Conservation (phyloP, 2,888 invertebrate species). For the Drosophila mimetica region DNA sequence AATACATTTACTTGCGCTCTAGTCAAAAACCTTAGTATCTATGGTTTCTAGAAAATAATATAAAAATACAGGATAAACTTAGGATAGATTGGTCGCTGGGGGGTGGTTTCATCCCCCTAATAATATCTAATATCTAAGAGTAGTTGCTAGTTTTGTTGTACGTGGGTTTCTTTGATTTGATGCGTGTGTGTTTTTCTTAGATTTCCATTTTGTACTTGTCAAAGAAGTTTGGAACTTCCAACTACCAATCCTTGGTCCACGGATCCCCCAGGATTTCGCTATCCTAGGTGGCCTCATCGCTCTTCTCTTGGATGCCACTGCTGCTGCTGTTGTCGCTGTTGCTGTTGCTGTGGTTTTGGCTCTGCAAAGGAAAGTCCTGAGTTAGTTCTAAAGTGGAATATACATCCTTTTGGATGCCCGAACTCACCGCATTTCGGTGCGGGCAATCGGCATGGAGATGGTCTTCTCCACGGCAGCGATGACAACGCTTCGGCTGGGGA, state of each 20-base stretch:
- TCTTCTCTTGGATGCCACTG: conserved; percentile 21
- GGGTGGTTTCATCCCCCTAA: neutral
- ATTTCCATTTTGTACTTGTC: conserved; percentile 42
- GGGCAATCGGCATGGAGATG: conserved; percentile 97
- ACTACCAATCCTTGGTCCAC: conserved; percentile 8
- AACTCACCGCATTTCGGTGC: conserved; percentile 68
- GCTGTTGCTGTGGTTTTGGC: conserved; percentile 56
- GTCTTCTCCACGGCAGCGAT: conserved; percentile 94
- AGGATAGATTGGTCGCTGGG: conserved; percentile 5
- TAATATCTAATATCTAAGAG: conserved; percentile 51
- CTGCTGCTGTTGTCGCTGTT: conserved; percentile 41
- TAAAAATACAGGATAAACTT: conserved; percentile 18
- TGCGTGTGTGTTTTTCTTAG: conserved; percentile 55
- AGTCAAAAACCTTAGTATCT: conserved; percentile 14
- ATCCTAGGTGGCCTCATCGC: conserved; percentile 45
- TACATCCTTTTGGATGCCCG: neutral
- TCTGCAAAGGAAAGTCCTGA: conserved; percentile 34
- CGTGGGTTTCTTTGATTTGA: conserved; percentile 74
- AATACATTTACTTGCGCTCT: conserved; percentile 27
- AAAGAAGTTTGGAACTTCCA: conserved; percentile 69
- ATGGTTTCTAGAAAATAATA: conserved; percentile 2
- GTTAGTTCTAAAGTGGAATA: too few relatives aligned
- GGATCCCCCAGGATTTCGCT: neutral
- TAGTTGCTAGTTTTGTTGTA: conserved; percentile 58
- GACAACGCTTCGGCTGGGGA: conserved; percentile 95